Base-by-base conservation (phyloP, 2,888 invertebrate species). In the Parelbella ahira region DNA sequence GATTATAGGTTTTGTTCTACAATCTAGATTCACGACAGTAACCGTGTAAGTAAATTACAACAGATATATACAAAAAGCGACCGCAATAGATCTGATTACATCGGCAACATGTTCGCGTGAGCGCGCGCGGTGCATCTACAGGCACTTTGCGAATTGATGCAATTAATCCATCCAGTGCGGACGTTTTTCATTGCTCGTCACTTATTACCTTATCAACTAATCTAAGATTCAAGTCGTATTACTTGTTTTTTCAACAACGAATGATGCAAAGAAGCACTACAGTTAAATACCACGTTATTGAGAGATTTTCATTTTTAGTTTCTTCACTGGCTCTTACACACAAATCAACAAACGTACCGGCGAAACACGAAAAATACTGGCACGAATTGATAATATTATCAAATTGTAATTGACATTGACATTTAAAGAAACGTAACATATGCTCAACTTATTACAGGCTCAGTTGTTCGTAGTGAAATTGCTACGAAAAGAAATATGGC, bases 1-100 rank as follows among this genome's bases (percentile, higher is more conserved):
- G n/a, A n/a, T n/a, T n/a, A n/a, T n/a, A n/a, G n/a, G n/a, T n/a
- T n/a, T n/a, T n/a, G n/a, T n/a, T n/a, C n/a, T n/a, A n/a, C n/a
- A n/a, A n/a, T n/a, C n/a, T n/a, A n/a, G n/a, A n/a, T n/a, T n/a
- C n/a, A n/a, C n/a, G n/a, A n/a, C n/a, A n/a, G n/a, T n/a, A n/a
- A n/a, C n/a, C n/a, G n/a, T n/a, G n/a, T n/a, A n/a, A n/a, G n/a
- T n/a, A n/a, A n/a, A n/a, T n/a, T n/a, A 12, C 13, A 15, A 21
- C 9, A 23, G n/a, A 15, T 15, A 1, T 18, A 18, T 5, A 23
- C 21, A 29, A 29, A 37, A 37, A 37, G 21, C 11, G 28, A 15
- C 21, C 29, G 28, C 29, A 28, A 19, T 37, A 28, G 37, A 6
- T 29, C 21, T 10, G 21, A 37, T 37, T 37, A 37, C 29, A 37